Base-by-base conservation (phyloP, 2,797 vertebrate species). In the Dendrocincla tyrannina region DNA sequence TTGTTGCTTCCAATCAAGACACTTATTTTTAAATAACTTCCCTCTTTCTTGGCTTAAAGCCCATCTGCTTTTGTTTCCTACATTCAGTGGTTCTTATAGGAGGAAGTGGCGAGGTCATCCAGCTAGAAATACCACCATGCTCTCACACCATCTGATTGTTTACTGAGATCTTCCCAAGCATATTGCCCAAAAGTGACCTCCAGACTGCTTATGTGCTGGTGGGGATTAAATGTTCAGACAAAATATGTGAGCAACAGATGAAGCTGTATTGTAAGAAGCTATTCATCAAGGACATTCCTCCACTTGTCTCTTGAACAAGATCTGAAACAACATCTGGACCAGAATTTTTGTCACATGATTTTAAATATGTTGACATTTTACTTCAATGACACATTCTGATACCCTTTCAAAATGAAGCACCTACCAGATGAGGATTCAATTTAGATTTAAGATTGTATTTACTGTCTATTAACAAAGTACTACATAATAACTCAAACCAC, bases 401-500 rank as follows among this genome's bases (percentile, higher is more conserved):
- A 76, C 44, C 68, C 74, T 91, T 94, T 92, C 68, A 91, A 95
- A 95, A 91, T 44, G 72, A 84, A 94, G 91, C 78, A 91, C 93
- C 86, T 93, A 92, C 76, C 58, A 79, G 93, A 95, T 89, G 73
- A 91, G 70, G 46, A 83, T 93, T 93, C 95, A 93, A 83, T 96
- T 95, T 93, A 76, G 33, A 91, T 91, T 87, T 94, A 91, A 91
- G 84, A 56, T 81, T 62, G 32, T 41, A 83, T 95, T 94, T 93
- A 91, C 95, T 94, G 58, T 75, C 84, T 87, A 47, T 81, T 94
- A 96, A 93, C 94, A 89, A 94, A 93, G 41, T 79, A 90, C 76
- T 79, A 62, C 5, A 11, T 78, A 89, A 68, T 95, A 96, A 97
- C 77, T 94, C 55, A 96, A 96, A 91, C 82, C 94, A 96, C 91